phyloP scores from a whole-genome alignment of 2,113 vertebrate genomes.

The Pygoscelis adeliae region DNA sequence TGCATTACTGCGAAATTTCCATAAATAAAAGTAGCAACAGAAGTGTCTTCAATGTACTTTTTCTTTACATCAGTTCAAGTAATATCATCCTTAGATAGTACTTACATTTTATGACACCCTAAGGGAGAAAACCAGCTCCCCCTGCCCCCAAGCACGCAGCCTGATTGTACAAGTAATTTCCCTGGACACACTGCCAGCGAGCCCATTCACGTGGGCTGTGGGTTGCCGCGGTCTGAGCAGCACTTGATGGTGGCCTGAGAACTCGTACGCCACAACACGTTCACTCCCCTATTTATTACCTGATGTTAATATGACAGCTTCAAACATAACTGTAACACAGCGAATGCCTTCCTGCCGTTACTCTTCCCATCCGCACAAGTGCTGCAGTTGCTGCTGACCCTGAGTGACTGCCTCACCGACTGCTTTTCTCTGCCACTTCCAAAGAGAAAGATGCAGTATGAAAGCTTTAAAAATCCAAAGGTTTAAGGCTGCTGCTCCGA shows the following conservation, averaged over 20 bases:
- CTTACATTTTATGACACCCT: not conserved
- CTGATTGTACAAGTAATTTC: not conserved
- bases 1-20: not conserved
- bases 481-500: not conserved
- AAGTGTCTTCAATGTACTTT: not conserved
- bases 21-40: not conserved
- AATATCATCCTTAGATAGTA: not conserved
- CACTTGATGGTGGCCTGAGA: not conserved
- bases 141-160: rapidly evolving
- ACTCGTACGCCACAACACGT: rapidly evolving
- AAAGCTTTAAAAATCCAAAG: not conserved
- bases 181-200: rapidly evolving
- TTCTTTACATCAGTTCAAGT: not conserved
- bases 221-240: not conserved
- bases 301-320: not conserved
- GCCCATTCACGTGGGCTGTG: not conserved
- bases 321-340: not conserved
- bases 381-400: not conserved
- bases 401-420: rapidly evolving
- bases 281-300: not conserved
- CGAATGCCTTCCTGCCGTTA: rapidly evolving
- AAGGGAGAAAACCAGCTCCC: not conserved
- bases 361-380: not conserved
- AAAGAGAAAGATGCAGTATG: not conserved
- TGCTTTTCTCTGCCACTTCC: not conserved